Conservation (phyloP, 2,888 invertebrate genomes). For the Nebria salina region DNA sequence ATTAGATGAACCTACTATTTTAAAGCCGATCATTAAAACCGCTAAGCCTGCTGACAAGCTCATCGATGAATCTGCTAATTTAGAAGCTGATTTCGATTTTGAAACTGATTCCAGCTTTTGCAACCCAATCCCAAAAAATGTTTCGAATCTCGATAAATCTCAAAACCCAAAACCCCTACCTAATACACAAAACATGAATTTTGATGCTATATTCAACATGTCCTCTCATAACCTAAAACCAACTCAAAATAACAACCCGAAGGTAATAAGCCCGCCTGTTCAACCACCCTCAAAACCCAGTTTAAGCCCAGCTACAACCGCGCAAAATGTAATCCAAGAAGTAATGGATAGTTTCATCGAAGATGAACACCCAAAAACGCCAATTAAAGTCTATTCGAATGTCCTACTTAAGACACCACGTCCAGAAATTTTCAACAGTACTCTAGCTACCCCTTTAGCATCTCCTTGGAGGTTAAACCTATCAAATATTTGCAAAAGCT, state of each 20-base stretch:
- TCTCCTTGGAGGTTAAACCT: constrained; percentile 28
- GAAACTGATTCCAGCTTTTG: neutral
- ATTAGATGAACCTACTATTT: no score
- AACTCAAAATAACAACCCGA: neutral
- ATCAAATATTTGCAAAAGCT: constrained; percentile 18
- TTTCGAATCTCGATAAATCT: neutral
- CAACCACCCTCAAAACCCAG: neutral
- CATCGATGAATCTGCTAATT: neutral
- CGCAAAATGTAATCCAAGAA: constrained; percentile 21
- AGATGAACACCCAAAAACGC: neutral
- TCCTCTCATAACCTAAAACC: neutral
- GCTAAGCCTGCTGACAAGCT: no score
- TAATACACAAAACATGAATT: neutral
- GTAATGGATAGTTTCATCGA: constrained; percentile 22
- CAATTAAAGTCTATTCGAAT: constrained; percentile 13
- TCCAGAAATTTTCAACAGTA: constrained; percentile 30
- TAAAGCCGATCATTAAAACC: no score
- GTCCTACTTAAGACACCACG: neutral
- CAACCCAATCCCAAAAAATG: neutral
- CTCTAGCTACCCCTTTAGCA: neutral
- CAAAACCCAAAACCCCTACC: neutral
- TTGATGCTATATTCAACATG: neutral
- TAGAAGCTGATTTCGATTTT: neutral
- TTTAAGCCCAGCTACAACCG: neutral
- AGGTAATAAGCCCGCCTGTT: neutral